A percentile compares a stretch with the other conserved stretches of the same genome.
phyloP scores from a whole-genome alignment of 2,797 vertebrate genomes.

The Malurus leucopterus region DNA sequence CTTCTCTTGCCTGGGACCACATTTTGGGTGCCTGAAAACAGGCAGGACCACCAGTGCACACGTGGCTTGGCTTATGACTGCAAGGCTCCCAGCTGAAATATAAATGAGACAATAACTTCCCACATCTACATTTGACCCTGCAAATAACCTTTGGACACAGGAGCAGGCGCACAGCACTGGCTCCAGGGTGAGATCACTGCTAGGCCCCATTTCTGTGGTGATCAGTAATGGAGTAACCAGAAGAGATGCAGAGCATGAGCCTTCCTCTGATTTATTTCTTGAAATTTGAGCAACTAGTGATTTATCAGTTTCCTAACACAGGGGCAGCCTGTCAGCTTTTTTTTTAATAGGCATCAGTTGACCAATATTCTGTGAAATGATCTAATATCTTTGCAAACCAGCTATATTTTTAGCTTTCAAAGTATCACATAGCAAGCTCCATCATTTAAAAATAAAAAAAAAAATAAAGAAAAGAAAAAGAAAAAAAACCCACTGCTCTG shows the following conservation, averaged over 20 bases:
- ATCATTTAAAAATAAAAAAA: background rate
- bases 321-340: background rate
- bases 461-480: accelerated
- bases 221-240: background rate
- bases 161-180: background rate
- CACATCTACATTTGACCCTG: background rate
- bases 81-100: background rate
- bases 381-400: background rate
- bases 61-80: background rate
- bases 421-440: background rate
- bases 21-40: background rate
- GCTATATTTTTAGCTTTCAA: background rate
- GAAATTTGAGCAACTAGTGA: background rate
- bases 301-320: background rate
- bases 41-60: background rate
- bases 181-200: background rate
- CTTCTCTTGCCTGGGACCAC: background rate
- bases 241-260: background rate
- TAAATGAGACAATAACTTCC: background rate
- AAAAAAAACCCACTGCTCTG: accelerated
- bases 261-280: background rate
- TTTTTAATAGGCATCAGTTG: background rate
- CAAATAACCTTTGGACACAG: background rate
- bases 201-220: background rate
- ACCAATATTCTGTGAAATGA: background rate